These are phyloP conservation scores for Gracilinanus agilis DNA, from an alignment of 2,113 vertebrate species.

Conservation along the genomic window DNA sequence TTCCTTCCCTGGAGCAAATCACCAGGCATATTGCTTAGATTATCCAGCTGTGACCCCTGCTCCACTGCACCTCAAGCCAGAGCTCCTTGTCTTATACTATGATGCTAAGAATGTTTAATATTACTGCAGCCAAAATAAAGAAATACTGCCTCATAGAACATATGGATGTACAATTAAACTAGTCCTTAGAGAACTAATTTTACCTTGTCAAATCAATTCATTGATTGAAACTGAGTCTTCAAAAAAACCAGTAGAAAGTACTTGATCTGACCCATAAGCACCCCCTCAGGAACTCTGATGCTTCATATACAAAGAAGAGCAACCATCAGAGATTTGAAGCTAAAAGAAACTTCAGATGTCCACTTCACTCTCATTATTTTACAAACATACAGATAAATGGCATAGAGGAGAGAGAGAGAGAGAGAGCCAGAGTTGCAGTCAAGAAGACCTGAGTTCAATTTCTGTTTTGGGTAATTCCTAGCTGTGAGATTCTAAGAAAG, in stretches of 20 bases:
- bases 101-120: neutral
- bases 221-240: neutral
- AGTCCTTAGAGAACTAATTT: neutral
- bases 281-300: neutral
- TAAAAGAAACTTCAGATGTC: neutral
- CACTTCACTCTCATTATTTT: neutral
- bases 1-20: constrained; percentile 3
- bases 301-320: neutral
- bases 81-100: neutral
- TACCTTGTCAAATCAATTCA: neutral
- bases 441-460: neutral
- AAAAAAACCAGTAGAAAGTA: neutral
- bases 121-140: neutral
- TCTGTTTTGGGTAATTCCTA: neutral
- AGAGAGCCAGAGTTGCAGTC: neutral
- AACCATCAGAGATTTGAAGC: neutral
- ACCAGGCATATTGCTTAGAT: neutral
- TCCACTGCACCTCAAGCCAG: neutral
- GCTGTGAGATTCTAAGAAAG: neutral
- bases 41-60: neutral
- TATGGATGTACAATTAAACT: neutral
- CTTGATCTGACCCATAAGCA: neutral
- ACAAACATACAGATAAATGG: neutral
- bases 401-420: neutral
- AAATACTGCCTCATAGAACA: neutral